Conservation (phyloP, 2,797 vertebrate species). For the Bucorvus abyssinicus region DNA sequence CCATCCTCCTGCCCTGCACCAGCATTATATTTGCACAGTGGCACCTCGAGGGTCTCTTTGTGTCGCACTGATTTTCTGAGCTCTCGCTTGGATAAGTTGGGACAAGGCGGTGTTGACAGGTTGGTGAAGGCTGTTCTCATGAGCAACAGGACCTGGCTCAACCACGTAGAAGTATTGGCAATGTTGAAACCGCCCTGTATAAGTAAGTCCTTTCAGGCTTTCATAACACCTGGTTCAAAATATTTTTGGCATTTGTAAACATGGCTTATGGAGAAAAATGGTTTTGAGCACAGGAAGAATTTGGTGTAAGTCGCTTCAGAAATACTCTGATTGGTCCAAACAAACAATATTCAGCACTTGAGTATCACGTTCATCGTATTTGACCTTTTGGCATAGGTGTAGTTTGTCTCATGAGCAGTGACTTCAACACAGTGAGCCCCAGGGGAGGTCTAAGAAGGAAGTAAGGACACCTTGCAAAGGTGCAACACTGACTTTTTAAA, state of each 20-base stretch:
- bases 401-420: not conserved
- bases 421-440: not conserved
- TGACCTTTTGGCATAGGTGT: not conserved
- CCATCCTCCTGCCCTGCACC: not conserved
- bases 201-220: slow-evolving; percentile 51
- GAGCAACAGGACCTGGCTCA: slow-evolving; percentile 11
- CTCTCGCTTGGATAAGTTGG: not conserved
- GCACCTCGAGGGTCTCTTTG: not conserved
- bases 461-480: not conserved
- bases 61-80: not conserved
- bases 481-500: not conserved
- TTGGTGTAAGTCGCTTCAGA: slow-evolving; percentile 14
- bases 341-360: not conserved
- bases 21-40: not conserved
- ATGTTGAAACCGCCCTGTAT: slow-evolving; percentile 34
- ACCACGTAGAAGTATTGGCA: slow-evolving; percentile 1
- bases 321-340: not conserved
- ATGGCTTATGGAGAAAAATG: not conserved
- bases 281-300: slow-evolving; percentile 27
- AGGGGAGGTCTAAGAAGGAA: not conserved
- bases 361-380: fast-evolving
- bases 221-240: slow-evolving; percentile 38
- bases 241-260: slow-evolving; percentile 50
- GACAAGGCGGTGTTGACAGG: slow-evolving; percentile 10
- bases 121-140: slow-evolving; percentile 26